Base-by-base conservation (phyloP, 1,140 invertebrate species). In the Drosophila nasuta region DNA sequence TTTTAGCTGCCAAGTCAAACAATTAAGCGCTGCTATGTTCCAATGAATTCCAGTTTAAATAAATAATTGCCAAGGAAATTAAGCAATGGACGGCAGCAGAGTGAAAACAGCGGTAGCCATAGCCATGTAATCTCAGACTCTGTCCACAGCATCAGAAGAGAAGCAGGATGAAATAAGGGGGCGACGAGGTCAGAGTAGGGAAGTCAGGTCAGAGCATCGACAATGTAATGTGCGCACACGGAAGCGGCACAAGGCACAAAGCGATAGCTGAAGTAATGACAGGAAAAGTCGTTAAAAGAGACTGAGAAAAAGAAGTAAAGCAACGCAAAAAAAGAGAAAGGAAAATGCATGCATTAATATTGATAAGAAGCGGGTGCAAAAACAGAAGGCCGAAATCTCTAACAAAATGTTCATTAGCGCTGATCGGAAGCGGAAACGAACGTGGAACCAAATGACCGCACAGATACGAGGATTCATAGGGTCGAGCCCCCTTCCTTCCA, bases 1-100 rank as follows among this genome's bases (percentile, higher is more conserved):
- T 87, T 87, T 83, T 67, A 56, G 83, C 72, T 57, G 80, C 76
- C 77, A 88, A 87, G 77, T 83, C 83, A 88, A 88, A 89, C 83
- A 89, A 89, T 87, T 87, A 87, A 88, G 83, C 68, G 65, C 56
- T 38, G 70, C 76, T 62, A 46, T 73, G 76, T 77, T 72, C 77
- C 66, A 83, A 56, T 75, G 85, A 63, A 63, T 77, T 86, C 77
- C 77, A 82, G 85, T 88, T 88, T 88, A 88, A 88, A 88, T 88
- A 88, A 88, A 88, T 88, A 88, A 88, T 88, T 88, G 85, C 85
- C 81, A 83, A 60, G 80, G 85, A 88, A 88, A 89, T 89, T 83
- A 83, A 89, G 83, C 85, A 75, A 75, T 77, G 82, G 43, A 13
- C 63, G 57, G n/a, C 6, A 28, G 48, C 5, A 57, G 51, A 56